Percentiles rank a stretch among this genome's conserved stretches.
Conservation (phyloP, 37 sponge, comb jelly and placozoan genomes). For the Ephydatia muelleri region DNA sequence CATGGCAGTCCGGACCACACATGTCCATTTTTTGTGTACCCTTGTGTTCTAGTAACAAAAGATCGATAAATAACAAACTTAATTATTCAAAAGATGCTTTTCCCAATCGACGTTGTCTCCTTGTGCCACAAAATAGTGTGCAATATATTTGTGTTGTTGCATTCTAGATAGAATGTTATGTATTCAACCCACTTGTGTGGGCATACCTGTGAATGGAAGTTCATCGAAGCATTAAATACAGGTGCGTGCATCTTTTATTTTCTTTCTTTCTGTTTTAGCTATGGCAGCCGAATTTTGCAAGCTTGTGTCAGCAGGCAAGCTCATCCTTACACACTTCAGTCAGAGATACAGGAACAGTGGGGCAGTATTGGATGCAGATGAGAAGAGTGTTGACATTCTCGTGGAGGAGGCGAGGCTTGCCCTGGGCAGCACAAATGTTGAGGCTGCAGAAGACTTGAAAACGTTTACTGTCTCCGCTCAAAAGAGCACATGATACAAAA, state of each 20-base stretch:
- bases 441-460: constrained; percentile 67
- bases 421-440: constrained; percentile 20
- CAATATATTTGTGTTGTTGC: no score
- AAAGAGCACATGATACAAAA: background rate
- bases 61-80: no score
- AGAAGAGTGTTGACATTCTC: constrained; percentile 38
- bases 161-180: no score
- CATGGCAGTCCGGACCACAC: no score
- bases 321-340: constrained; percentile 89
- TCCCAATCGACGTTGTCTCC: no score
- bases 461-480: constrained; percentile 34
- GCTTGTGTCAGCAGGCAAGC: constrained; percentile 41
- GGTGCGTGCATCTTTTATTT: background rate
- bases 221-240: no score
- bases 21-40: no score
- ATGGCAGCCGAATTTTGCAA: constrained; percentile 85
- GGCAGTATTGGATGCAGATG: constrained; percentile 26
- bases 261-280: constrained; percentile 18
- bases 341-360: constrained; percentile 73
- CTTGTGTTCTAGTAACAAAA: no score
- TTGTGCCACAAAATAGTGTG: no score
- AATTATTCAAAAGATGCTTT: no score
- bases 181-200: no score
- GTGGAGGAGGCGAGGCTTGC: constrained; percentile 31
- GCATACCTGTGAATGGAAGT: no score